These are phyloP conservation scores for Aplysia californica DNA, from an alignment of 1,140 invertebrate genomes.

Conservation along the genomic window DNA sequence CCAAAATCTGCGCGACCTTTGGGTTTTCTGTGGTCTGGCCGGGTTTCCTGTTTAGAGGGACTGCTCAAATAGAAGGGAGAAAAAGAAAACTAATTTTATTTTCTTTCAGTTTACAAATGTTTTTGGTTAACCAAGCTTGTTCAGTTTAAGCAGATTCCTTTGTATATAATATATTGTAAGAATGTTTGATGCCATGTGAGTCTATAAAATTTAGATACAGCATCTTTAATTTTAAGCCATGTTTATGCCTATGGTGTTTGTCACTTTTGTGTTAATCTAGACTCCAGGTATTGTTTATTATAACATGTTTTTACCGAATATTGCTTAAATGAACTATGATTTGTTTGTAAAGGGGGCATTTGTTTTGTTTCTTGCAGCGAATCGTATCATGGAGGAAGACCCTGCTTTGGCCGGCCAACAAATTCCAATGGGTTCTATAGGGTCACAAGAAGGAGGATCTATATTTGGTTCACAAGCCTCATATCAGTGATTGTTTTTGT, in stretches of 20 bases:
- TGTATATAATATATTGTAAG: no score
- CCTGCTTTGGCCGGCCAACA: background rate
- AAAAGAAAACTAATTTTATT: no score
- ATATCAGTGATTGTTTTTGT: conserved; percentile 27
- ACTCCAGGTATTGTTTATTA: background rate
- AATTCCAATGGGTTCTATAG: conserved; percentile 7
- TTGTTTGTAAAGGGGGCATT: background rate
- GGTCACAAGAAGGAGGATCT: background rate
- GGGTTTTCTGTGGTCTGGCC: no score
- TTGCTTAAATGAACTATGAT: no score
- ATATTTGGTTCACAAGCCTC: conserved; percentile 20
- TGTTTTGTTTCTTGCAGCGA: conserved; percentile 1
- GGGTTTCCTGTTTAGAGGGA: no score
- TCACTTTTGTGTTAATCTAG: background rate
- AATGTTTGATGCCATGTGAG: no score
- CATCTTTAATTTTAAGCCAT: background rate
- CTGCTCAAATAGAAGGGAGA: no score
- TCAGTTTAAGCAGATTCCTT: no score
- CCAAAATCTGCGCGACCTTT: no score
- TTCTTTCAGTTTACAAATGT: no score
- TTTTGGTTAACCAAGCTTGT: no score
- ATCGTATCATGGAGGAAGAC: conserved; percentile 28
- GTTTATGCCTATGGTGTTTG: background rate
- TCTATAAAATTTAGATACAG: no score
- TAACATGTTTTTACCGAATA: background rate